Evolutionary conservation across 1,140 invertebrate genomes (phyloP), one percentile per base, ranked within the genome.

Genomic region (Pseudomyrmex concolor): DNA sequence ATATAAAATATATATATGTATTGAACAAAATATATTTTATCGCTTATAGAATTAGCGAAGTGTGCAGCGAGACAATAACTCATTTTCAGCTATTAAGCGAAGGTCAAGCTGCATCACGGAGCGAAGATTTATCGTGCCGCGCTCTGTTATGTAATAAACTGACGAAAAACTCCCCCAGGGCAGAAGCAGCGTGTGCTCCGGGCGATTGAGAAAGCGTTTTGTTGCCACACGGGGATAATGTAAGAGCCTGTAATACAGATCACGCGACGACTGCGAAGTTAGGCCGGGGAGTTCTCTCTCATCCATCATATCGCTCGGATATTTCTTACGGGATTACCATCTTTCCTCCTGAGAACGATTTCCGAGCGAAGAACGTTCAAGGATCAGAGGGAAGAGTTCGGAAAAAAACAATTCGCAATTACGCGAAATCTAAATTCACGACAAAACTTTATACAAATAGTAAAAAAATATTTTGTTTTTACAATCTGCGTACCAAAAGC

Each of bases 161-260:
- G 43, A 77, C 62, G 25, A 81, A 81, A 64, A 71, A 72, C 22
- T 45, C 25, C 48, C 10, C 5, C 0, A n/a, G 34, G 25, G 17
- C 17, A 70, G n/a, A 66, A 60, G 63, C 22, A 84, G 81, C 34
- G 64, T 78, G 59, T 78, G 59, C 62, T 43, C 50, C 34, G 19
- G 59, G 55, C 80, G 66, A 74, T 76, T 48, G 81, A 77, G 50
- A 66, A 15, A 22, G 9, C 34, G 50, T 15, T 81, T 81, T 74
- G 78, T 74, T 82, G 55, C 55, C 43, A 63, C 43, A 63, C 48
- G 17, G 59, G 59, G 25, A 73, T 54, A 73, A 82, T n/a, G 59
- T 9, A 74, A 54, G 70, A 45, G 9, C 22, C 51, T 45, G n/a
- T 81, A 59, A 22, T 45, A 73, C 25, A 50, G 43, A 67, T 66